Conservation (phyloP, 2,113 vertebrate genomes). For the Clarias magur region DNA sequence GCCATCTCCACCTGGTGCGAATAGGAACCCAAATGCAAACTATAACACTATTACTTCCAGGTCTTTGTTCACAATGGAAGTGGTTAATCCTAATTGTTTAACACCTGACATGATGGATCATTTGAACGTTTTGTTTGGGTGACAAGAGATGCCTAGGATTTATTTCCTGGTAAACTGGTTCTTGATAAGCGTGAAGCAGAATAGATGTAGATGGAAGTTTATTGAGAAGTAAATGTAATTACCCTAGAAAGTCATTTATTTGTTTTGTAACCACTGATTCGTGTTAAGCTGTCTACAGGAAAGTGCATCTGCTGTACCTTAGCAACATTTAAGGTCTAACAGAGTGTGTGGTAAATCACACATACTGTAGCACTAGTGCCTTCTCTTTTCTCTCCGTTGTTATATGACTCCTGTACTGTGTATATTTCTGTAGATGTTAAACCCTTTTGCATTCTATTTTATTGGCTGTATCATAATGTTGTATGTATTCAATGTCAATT, state of each 20-base stretch:
- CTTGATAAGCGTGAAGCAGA: not conserved
- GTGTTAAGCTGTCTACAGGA: not conserved
- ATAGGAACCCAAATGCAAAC: not conserved
- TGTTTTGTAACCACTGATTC: not conserved
- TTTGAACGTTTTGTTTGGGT: not conserved
- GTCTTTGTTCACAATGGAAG: not conserved
- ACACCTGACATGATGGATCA: not conserved
- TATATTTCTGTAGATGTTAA: not conserved
- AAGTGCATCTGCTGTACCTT: not conserved
- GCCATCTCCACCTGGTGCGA: constrained; percentile 59
- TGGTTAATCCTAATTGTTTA: not conserved
- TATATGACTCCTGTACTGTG: not conserved
- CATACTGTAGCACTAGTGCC: not conserved
- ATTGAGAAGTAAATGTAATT: constrained; percentile 5
- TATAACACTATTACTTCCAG: not conserved
- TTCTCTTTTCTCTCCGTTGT: not conserved
- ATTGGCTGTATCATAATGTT: not conserved
- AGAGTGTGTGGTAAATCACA: not conserved
- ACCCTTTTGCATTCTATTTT: not conserved
- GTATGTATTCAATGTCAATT: not conserved
- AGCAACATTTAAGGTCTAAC: not conserved
- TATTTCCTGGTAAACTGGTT: constrained; percentile 6
- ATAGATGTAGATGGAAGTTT: not conserved
- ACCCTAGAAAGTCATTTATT: not conserved
- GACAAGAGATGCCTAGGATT: not conserved